Evolutionary conservation across 2,888 invertebrate species (phyloP).

Genomic region (Dicycla oo): DNA sequence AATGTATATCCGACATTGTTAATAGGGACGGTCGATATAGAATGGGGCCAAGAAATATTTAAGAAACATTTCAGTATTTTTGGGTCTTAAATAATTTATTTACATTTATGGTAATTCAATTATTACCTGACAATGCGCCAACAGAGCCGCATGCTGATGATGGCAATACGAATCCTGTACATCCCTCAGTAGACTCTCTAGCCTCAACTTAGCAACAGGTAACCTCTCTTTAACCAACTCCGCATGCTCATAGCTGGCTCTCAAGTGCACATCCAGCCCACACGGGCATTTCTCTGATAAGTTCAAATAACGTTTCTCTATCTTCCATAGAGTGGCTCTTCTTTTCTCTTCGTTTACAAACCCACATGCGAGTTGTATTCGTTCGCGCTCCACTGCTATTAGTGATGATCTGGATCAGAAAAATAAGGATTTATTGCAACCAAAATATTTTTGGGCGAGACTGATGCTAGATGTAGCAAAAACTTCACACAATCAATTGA

Average conservation of each 20-base stretch:
- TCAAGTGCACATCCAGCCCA: constrained; percentile 72
- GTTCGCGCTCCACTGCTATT: constrained; percentile 81
- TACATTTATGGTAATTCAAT: not conserved
- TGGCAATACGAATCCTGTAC: constrained; percentile 85
- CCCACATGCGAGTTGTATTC: constrained; percentile 71
- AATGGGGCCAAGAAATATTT: not conserved
- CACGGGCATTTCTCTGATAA: constrained; percentile 76
- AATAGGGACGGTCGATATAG: too few species aligned
- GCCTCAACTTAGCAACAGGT: constrained; percentile 77
- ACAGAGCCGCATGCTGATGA: constrained; percentile 81
- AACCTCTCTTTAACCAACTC: constrained; percentile 77
- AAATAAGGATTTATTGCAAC: not conserved
- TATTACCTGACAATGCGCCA: constrained; percentile 79
- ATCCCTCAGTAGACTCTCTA: constrained; percentile 79
- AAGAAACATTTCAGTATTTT: not conserved
- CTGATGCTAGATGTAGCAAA: not conserved
- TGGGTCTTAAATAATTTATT: not conserved
- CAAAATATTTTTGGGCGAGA: not conserved
- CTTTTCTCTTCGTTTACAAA: constrained; percentile 79
- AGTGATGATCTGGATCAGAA: constrained; percentile 77
- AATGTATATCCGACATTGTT: too few species aligned
- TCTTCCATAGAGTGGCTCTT: constrained; percentile 77
- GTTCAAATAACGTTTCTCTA: constrained; percentile 73
- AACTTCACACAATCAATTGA: not conserved
- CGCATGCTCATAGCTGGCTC: constrained; percentile 78